Evolutionary conservation across 2,888 invertebrate species (phyloP), one percentile per base, ranked within the genome.

Genomic region (Drosophila sordidula): DNA sequence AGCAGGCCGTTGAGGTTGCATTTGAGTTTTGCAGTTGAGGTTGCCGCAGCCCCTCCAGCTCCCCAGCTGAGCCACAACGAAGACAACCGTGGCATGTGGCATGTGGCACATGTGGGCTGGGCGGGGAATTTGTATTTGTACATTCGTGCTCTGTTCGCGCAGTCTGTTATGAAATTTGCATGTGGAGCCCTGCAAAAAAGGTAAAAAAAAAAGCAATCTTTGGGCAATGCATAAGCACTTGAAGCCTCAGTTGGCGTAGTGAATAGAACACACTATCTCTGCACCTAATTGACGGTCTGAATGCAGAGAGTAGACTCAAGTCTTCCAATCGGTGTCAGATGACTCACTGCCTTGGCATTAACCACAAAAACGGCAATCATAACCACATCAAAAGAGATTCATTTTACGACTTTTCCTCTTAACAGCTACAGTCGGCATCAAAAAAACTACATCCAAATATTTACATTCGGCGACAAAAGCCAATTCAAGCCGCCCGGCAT

Each of bases 321-420:
- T 42, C 61, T 66, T 76, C 52, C 42, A 46, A 36, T n/a, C 26
- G 29, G 61, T 62, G 62, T 75, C 59, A 38, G 22, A 47, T 77
- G 80, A 76, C 71, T 80, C 76, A 77, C 36, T 22, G 62, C 0
- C 49, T 46, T 51, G 47, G 57, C 47, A 56, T 22, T 62, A 32
- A 69, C 51, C 73, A 72, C 49, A 49, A 55, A 57, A 69, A 55
- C 59, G 78, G 68, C 63, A 72, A 77, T 77, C 45, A 65, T 57
- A 63, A 70, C 78, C 85, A 82, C 75, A 87, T 85, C 67, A 71
- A 70, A 86, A 81, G 63, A 41, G 65, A 45, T 68, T 64, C 59
- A 55, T 51, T 87, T 82, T 82, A 87, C 70, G 88, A 70, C 80
- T 76, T 62, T 75, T 70, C 50, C 62, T 44, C 55, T 63, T 61